Evolutionary conservation across 2,113 vertebrate species (phyloP).

Genomic region (Apistogramma diplotaenia): DNA sequence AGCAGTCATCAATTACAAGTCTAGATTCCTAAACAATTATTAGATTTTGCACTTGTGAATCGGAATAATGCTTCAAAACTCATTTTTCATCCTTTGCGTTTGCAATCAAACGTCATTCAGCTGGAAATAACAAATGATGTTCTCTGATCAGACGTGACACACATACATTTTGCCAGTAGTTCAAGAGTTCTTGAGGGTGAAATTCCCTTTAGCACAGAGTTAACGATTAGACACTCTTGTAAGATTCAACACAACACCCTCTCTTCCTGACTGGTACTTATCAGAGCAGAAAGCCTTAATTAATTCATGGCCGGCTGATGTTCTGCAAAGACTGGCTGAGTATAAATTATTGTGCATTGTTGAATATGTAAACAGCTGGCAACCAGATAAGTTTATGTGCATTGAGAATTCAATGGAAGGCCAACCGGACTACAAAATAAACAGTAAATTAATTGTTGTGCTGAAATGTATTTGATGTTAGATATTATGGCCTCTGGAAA

Average conservation of each 20-base stretch:
- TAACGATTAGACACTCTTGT: slow-evolving; percentile 52
- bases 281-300: slow-evolving; percentile 76
- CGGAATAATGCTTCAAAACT: background rate
- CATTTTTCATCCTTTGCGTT: background rate
- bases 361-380: slow-evolving; percentile 74
- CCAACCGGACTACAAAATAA: background rate
- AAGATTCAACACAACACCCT: slow-evolving; percentile 44
- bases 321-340: slow-evolving; percentile 62
- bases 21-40: background rate
- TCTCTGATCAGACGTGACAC: slow-evolving; percentile 10
- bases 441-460: background rate
- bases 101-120: background rate
- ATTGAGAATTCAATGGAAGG: slow-evolving; percentile 46
- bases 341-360: slow-evolving; percentile 68
- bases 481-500: background rate
- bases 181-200: slow-evolving; percentile 44
- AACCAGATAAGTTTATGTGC: slow-evolving; percentile 37
- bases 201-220: slow-evolving; percentile 57
- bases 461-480: background rate
- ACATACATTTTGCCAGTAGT: slow-evolving; percentile 37
- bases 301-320: slow-evolving; percentile 75
- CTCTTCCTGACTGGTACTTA: slow-evolving; percentile 67
- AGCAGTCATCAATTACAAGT: background rate
- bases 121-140: slow-evolving; percentile 6
- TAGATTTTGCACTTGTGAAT: background rate